A percentile compares a stretch with the other conserved stretches of the same genome.
These are phyloP conservation scores for Procapra przewalskii DNA, from an alignment of 2,113 vertebrate genomes.

Conservation along the genomic window DNA sequence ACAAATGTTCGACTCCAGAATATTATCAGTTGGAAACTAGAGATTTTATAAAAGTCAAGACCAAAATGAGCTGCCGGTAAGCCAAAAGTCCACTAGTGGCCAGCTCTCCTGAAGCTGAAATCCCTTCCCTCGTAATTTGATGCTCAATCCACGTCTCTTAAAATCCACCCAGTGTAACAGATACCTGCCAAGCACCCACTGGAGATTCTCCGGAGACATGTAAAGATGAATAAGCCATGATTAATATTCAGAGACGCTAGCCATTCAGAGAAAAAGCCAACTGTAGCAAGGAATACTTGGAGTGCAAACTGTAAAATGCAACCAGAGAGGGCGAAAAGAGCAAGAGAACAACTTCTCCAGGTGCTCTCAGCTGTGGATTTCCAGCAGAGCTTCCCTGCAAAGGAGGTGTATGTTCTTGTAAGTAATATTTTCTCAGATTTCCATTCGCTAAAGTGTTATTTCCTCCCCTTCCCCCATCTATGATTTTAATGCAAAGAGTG, in stretches of 20 bases:
- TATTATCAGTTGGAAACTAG: neutral
- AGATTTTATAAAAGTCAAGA: neutral
- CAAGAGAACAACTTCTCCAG: neutral
- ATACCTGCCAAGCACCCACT: neutral
- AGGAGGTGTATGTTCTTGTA: neutral
- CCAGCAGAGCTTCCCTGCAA: neutral
- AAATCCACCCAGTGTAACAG: neutral
- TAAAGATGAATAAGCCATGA: neutral
- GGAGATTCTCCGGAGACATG: neutral
- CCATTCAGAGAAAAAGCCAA: neutral
- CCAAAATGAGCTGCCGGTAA: neutral
- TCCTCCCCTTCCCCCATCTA: neutral
- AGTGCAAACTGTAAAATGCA: neutral
- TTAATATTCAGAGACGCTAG: neutral
- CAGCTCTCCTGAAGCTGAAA: neutral
- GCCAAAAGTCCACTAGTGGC: neutral
- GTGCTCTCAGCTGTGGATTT: neutral
- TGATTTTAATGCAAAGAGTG: constrained; percentile 26
- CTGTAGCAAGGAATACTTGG: neutral
- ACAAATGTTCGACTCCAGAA: neutral
- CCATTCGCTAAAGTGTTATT: constrained; percentile 57
- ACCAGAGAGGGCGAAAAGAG: neutral
- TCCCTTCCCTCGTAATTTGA: neutral
- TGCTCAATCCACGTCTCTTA: neutral
- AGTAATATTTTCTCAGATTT: constrained; percentile 45